A percentile compares a stretch with the other conserved stretches of the same genome.
These are phyloP conservation scores for Limnephilus rhombicus DNA, from an alignment of 2,888 invertebrate genomes.

Conservation along the genomic window DNA sequence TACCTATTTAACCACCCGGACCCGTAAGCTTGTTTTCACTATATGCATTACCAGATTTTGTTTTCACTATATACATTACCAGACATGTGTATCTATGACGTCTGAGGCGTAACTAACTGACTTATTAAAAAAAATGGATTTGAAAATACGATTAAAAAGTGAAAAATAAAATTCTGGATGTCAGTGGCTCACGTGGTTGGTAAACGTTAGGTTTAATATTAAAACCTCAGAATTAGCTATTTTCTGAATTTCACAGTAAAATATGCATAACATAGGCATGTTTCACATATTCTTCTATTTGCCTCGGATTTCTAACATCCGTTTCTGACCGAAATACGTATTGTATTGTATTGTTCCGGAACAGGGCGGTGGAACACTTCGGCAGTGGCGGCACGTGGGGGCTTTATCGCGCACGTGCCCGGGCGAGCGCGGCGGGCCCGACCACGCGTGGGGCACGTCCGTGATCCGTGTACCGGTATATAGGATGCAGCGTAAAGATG, in stretches of 20 bases:
- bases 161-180: no score
- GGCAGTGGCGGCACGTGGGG: slow-evolving; percentile 25
- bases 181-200: neutral
- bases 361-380: neutral
- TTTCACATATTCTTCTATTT: neutral
- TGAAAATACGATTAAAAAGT: no score
- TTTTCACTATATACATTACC: no score
- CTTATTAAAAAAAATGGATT: no score
- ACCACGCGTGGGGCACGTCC: neutral
- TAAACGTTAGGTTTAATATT: neutral
- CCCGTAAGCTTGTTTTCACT: no score
- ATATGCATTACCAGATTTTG: no score
- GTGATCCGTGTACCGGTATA: neutral
- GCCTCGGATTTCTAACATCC: neutral
- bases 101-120: no score
- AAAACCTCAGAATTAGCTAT: neutral
- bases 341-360: neutral
- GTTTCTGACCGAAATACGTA: neutral
- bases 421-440: neutral
- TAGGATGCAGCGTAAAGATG: neutral
- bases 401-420: slow-evolving; percentile 20
- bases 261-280: neutral
- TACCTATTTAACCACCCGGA: no score
- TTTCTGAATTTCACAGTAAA: neutral
- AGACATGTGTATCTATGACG: no score